Percentiles rank a stretch among this genome's conserved stretches.
Evolutionary conservation across 2,797 vertebrate species (phyloP).

Genomic region (Muscicapa striata): DNA sequence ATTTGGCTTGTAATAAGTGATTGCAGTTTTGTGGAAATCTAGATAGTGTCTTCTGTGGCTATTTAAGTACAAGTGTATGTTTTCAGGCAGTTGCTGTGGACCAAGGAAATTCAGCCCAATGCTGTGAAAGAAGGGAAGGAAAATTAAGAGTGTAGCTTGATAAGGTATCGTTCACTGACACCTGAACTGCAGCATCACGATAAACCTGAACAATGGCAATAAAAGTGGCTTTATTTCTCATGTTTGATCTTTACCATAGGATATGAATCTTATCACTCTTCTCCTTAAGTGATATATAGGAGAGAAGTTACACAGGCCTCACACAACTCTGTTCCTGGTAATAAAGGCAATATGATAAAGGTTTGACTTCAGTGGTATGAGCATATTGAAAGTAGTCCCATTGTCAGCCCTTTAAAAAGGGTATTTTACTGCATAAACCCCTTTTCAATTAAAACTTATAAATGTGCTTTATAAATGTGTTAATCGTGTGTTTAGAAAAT

Average conservation of each 20-base stretch:
- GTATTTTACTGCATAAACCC: not conserved
- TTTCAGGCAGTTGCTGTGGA: not conserved
- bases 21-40: not conserved
- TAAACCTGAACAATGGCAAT: conserved; percentile 12
- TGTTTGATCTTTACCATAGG: not conserved
- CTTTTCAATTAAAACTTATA: not conserved
- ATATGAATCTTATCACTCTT: not conserved
- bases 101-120: not conserved
- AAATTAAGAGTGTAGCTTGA: not conserved
- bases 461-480: not conserved
- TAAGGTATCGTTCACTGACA: not conserved
- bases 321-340: not conserved
- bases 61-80: not conserved
- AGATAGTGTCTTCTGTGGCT: not conserved
- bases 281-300: not conserved
- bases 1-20: not conserved
- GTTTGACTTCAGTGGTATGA: not conserved
- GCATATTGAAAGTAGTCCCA: not conserved
- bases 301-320: not conserved
- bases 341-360: not conserved
- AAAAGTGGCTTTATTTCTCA: not conserved
- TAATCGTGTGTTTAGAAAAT: not conserved
- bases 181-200: not conserved
- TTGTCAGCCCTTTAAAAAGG: not conserved
- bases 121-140: not conserved